Evolutionary conservation across 2,888 invertebrate genomes (phyloP), one percentile per base, ranked within the genome.

Genomic region (Coecobrya sp.): DNA sequence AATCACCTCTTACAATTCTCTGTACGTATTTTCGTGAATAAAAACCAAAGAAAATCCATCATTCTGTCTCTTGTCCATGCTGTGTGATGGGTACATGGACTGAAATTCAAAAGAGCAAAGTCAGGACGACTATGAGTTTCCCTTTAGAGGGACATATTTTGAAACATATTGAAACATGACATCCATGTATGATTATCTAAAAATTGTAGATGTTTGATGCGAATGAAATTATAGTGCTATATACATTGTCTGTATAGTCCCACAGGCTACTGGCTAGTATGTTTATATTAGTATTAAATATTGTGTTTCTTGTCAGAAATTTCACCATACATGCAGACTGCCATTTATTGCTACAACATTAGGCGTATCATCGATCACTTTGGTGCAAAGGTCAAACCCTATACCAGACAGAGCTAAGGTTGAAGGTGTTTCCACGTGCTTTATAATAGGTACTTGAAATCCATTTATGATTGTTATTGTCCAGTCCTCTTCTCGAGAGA

Each of bases 381-480:
- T 68, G 27, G 68, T 82, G n/a, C 59, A 59, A 62, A 92, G 82
- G 82, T 87, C 82, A 87, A 92, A 87, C n/a, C 81, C 73, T 45
- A 49, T 87, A 73, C 82, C 76, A 92, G 13, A 70, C 82, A 92
- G 13, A 70, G 73, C 27, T 45, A 25, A 13, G 65, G 91, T 25
- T 19, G 30, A 25, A 13, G 65, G 91, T 25, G 65, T n/a, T 25
- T 92, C 91, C 25, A 91, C n/a, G 49, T 86, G 30, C 22, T 92
- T 62, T 36, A 92, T 81, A 70, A 84, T 62, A 22, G 89, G 89
- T 59, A 86, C 86, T 85, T 86, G 86, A 81, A 85, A 86, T 92
- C 92, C 92, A 59, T 81, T 86, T 68, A 81, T 81, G 86, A 92
- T 89, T 85, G 89, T 86, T 86, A 92, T 70, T 70, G 92, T 81